Base-by-base conservation (phyloP, 2,888 invertebrate species). In the Epinotia ramella region DNA sequence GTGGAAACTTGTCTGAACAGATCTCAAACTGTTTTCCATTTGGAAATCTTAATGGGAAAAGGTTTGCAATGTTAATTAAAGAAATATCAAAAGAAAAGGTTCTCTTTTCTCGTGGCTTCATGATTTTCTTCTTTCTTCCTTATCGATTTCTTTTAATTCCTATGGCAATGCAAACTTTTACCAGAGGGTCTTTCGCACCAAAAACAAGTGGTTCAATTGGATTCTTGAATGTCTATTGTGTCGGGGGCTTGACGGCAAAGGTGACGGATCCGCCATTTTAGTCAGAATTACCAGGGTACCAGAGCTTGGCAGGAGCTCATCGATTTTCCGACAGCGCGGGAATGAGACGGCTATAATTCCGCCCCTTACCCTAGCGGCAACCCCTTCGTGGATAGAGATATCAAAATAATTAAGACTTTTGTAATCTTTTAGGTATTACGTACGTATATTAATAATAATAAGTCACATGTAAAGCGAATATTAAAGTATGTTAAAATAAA, bases 251-350 rank as follows among this genome's bases (percentile, higher is more conserved):
- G 65, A 73, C 66, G 77, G 73, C 66, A 49, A 59, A 69, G 63
- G 78, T 81, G 84, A 83, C 84, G 81, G 86, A 88, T 90, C 89
- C 90, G 90, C 91, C 90, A 90, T 90, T 90, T 90, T 89, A 83
- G 83, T 83, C 80, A 85, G 80, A 86, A 84, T 73, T 81, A 90
- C 89, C 81, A 90, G 88, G 89, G 81, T 66, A 62, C 33, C 87
- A 90, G 78, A 80, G 78, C 67, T 11, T 56, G 53, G 11, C 9
- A 83, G 77, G 85, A 88, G 87, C 75, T 83, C 77, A 84, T 85
- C 73, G 86, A 84, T 86, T 87, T 84, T 82, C 79, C 78, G 49
- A 56, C 68, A 16, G 60, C 7, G 78, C 56, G 80, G 46, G 67
- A 78, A 69, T 70, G 75, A 74, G 76, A 74, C 40, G 63, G 65